A percentile compares a stretch with the other conserved stretches of the same genome.
phyloP scores from a whole-genome alignment of 2,113 vertebrate genomes.

The Ornithorhynchus anatinus region DNA sequence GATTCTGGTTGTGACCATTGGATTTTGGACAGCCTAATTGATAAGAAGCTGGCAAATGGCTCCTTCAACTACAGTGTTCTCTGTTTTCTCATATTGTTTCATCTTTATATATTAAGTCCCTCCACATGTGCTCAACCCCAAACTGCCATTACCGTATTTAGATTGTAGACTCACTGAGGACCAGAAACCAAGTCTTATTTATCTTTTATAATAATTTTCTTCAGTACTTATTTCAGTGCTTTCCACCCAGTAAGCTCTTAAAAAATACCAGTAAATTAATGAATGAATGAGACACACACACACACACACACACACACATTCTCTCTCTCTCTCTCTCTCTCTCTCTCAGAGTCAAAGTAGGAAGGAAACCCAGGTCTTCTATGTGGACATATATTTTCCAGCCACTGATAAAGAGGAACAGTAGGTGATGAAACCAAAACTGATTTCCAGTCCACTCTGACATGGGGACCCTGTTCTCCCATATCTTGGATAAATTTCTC shows the following conservation, averaged over 20 bases:
- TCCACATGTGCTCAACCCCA: too few species aligned
- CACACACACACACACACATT: not conserved
- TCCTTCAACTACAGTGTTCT: too few species aligned
- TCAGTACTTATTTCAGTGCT: too few species aligned
- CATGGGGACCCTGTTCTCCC: not conserved
- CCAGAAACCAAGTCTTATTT: too few species aligned
- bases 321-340: not conserved
- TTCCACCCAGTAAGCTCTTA: not conserved
- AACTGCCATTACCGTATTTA: too few species aligned
- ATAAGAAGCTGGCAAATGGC: too few species aligned
- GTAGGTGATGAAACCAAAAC: not conserved
- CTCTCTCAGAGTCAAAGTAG: not conserved
- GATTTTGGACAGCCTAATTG: too few species aligned
- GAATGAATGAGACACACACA: not conserved
- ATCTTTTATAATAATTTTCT: too few species aligned
- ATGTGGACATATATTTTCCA: not conserved
- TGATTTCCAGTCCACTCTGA: fast-evolving
- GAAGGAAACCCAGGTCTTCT: not conserved
- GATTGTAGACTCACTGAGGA: too few species aligned
- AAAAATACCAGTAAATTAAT: not conserved
- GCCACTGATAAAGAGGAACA: not conserved
- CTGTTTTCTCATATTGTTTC: too few species aligned
- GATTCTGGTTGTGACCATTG: too few species aligned
- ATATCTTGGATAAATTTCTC: not conserved
- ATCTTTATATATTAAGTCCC: too few species aligned